Evolutionary conservation across 2,888 invertebrate species (phyloP).

Genomic region (Meganola albula): DNA sequence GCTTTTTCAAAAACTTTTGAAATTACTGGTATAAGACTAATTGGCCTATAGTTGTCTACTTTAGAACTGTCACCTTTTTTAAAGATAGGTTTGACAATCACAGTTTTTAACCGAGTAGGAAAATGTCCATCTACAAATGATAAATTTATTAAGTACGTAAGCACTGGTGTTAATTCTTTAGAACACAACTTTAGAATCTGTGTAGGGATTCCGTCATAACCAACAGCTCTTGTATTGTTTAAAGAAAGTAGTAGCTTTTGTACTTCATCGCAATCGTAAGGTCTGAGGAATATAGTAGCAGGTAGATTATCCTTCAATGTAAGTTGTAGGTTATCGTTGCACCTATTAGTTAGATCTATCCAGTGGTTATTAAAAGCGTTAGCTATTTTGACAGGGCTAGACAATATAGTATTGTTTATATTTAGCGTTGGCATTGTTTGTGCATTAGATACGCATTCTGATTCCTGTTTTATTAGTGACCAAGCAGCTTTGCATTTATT

Average conservation of each 20-base stretch:
- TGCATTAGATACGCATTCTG: neutral
- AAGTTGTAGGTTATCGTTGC: neutral
- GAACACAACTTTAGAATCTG: too few relatives aligned
- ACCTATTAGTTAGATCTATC: neutral
- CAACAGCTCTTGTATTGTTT: too few relatives aligned
- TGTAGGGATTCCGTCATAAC: too few relatives aligned
- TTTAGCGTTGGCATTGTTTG: neutral
- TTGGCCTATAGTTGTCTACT: too few relatives aligned
- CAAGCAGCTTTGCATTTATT: slow-evolving; percentile 2
- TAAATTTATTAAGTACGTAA: slow-evolving; percentile 1
- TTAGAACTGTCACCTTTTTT: too few relatives aligned
- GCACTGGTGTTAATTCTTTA: too few relatives aligned
- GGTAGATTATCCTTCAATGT: neutral
- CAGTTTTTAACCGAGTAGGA: too few relatives aligned
- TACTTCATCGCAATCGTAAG: neutral
- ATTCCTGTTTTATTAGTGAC: slow-evolving; percentile 3
- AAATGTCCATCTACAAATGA: too few relatives aligned
- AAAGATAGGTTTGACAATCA: too few relatives aligned
- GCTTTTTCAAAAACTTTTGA: too few relatives aligned
- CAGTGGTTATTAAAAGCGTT: slow-evolving; percentile 1
- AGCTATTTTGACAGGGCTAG: neutral
- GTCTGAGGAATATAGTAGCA: slow-evolving; percentile 1
- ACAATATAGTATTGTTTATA: neutral
- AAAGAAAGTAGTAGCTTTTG: too few relatives aligned
- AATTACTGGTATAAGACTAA: too few relatives aligned